A percentile compares a stretch with the other conserved stretches of the same genome.
phyloP scores from a whole-genome alignment of 2,113 vertebrate genomes.

The Herpailurus yagouaroundi region DNA sequence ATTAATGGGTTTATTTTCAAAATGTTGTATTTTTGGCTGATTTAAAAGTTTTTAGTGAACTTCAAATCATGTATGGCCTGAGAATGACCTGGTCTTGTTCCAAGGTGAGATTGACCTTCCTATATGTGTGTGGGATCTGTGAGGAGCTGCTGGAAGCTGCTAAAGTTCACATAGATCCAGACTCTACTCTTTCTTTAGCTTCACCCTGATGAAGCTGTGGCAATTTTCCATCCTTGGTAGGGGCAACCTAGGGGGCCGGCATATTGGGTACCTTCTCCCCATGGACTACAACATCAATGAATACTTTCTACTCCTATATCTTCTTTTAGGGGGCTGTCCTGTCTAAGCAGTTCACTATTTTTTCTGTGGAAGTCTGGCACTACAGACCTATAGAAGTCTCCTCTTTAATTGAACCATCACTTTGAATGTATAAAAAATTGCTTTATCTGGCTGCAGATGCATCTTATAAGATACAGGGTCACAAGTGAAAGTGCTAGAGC shows the following conservation, averaged over 20 bases:
- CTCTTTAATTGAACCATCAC: neutral
- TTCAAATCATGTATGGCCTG: neutral
- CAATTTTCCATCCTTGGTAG: conserved; percentile 89
- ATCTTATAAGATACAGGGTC: neutral
- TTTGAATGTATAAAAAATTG: neutral
- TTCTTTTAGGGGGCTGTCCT: conserved; percentile 71
- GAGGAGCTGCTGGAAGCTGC: conserved; percentile 93
- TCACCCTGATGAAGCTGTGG: conserved; percentile 88
- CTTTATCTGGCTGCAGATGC: neutral
- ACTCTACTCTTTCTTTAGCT: conserved; percentile 80
- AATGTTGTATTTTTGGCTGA: neutral
- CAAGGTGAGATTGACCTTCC: conserved; percentile 86
- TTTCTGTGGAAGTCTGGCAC: neutral
- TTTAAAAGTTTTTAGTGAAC: neutral
- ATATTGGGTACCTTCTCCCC: conserved; percentile 73
- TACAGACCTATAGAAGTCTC: neutral
- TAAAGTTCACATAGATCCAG: conserved; percentile 23
- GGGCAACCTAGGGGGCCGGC: conserved; percentile 86
- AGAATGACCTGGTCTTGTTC: conserved; percentile 83
- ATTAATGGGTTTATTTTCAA: neutral
- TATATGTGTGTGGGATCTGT: conserved; percentile 93
- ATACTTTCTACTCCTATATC: conserved; percentile 86
- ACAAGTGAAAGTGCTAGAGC: neutral
- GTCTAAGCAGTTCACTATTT: neutral
- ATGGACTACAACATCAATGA: conserved; percentile 84